Evolutionary conservation across 1,140 invertebrate genomes (phyloP), one percentile per base, ranked within the genome.

Genomic region (Drosophila nigromelanica): DNA sequence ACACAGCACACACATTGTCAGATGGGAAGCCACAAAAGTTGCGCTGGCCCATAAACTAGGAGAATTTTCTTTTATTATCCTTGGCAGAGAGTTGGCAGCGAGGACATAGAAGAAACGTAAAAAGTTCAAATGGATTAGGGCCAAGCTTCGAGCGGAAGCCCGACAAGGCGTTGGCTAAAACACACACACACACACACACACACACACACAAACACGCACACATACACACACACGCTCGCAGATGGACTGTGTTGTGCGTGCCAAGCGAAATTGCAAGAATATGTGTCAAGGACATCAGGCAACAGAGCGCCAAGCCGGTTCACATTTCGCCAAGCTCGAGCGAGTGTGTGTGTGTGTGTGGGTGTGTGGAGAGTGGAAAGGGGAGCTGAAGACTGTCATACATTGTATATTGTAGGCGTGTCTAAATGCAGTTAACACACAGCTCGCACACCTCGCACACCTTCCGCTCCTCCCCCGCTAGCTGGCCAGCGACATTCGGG

Each of bases 71-170:
- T 87, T 82, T 87, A 82, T 87, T 87, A 86, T 86, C 78, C 82
- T 87, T 87, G 79, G 78, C 79, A 76, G 61, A 77, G 61, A 51
- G 58, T 72, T 72, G 54, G 52, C 47, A 67, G 69, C 43, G 43
- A 71, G 66, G 64, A 68, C 45, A 48, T 4, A 37, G 30, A 35
- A 30, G 14, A 11, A 76, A 64, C 50, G 63, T 61, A 37, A 66
- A 75, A 58, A 76, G 76, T 79, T 85, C 82, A 82, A 86, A 87
- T 86, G 82, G 82, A 87, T 87, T 87, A 87, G 83, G 83, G 83
- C 71, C 78, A 78, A 71, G 55, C 64, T 66, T 48, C 48, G 50
- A 63, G 61, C 60, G 37, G 64, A 82, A 87, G 76, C 82, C 83
- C 58, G 58, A 58, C 83, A 87, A 87, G 82, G 78, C 82, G 82